A percentile compares a stretch with the other conserved stretches of the same genome.
Conservation (phyloP, 1,140 invertebrate genomes). For the Chironomus striatipennis region DNA sequence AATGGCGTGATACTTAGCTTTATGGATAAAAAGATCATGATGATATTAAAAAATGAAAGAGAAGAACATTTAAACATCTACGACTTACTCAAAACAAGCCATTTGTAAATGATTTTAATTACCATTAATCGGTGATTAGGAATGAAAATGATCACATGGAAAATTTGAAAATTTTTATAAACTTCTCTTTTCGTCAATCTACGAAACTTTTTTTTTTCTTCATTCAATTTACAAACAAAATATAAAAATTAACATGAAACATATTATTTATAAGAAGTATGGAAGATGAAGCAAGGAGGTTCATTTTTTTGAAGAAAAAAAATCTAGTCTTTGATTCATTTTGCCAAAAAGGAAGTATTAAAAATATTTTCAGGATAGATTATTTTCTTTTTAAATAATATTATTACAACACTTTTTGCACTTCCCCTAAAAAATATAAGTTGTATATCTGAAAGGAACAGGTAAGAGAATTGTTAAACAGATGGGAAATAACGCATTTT, state of each 20-base stretch:
- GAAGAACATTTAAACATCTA: not conserved
- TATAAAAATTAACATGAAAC: constrained; percentile 16
- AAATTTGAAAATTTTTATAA: not conserved
- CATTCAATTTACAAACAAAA: not conserved
- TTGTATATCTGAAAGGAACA: too few species aligned
- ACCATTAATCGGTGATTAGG: not conserved
- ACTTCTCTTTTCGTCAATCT: not conserved
- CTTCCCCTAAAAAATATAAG: too few species aligned
- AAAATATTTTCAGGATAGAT: too few species aligned
- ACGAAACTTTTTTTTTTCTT: too few species aligned
- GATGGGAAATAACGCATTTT: too few species aligned
- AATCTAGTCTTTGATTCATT: too few species aligned
- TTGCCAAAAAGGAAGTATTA: too few species aligned
- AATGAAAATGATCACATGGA: not conserved
- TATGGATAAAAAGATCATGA: not conserved
- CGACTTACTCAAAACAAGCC: not conserved
- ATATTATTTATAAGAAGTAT: not conserved
- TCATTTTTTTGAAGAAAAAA: too few species aligned
- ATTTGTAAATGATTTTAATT: constrained; percentile 22
- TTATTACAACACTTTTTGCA: too few species aligned
- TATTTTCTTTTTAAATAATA: too few species aligned
- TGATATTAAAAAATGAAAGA: not conserved
- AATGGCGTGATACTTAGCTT: not conserved
- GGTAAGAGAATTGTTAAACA: too few species aligned
- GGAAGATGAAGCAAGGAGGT: too few species aligned